phyloP scores from a whole-genome alignment of 2,113 vertebrate species.

The Gila orcuttii region DNA sequence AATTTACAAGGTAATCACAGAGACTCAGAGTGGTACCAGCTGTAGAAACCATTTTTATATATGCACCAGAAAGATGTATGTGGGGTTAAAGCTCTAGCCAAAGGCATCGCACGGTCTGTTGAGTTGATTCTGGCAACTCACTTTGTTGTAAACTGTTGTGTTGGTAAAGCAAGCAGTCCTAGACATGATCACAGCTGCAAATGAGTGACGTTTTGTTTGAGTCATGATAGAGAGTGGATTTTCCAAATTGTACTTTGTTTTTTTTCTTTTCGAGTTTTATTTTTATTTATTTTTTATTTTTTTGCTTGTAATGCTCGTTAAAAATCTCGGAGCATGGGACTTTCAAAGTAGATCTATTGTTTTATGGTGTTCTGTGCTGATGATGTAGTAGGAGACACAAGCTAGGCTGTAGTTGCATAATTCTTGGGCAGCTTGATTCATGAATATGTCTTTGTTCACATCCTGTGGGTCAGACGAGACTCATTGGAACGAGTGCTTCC shows the following conservation, averaged over 20 bases:
- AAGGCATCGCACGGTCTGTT: not conserved
- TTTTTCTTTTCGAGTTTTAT: too few relatives aligned
- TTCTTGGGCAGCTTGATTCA: constrained; percentile 50
- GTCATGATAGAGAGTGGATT: not conserved
- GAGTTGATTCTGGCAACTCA: constrained; percentile 12
- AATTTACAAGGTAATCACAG: constrained; percentile 39
- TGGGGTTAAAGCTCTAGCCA: not conserved
- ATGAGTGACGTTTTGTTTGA: not conserved
- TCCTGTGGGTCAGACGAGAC: constrained; percentile 39
- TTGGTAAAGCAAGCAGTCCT: constrained; percentile 5
- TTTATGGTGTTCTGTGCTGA: constrained; percentile 34
- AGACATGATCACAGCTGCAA: not conserved
- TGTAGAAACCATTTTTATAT: constrained; percentile 37
- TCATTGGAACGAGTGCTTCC: constrained; percentile 44
- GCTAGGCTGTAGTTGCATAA: constrained; percentile 29
- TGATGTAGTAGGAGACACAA: constrained; percentile 21
- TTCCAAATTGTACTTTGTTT: not conserved
- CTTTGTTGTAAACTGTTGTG: constrained; percentile 7
- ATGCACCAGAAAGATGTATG: not conserved
- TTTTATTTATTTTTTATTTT: not conserved
- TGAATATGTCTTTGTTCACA: constrained; percentile 27
- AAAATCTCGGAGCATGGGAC: constrained; percentile 8
- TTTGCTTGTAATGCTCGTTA: not conserved
- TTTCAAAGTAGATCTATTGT: constrained; percentile 2
- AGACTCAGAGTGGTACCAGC: constrained; percentile 39